Base-by-base conservation (phyloP, 2,888 invertebrate genomes). In the Apamea crenata region DNA sequence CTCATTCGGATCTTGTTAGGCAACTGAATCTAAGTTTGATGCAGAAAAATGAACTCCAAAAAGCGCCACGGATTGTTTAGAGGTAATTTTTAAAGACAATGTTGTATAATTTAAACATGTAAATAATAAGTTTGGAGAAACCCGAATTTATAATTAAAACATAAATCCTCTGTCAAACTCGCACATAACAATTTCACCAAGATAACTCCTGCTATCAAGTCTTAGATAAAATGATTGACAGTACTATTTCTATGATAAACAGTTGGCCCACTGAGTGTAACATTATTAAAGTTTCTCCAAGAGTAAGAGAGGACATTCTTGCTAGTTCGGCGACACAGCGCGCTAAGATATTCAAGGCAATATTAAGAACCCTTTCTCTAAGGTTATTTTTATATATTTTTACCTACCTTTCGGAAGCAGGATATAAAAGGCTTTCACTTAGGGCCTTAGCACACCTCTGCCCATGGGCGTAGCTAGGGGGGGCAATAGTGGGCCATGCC, bases 241-340 rank as follows among this genome's bases (percentile, higher is more conserved):
- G 82, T 87, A 80, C 91, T 90, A 93, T 92, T 91, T 91, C 87
- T 92, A 93, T 92, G 92, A 90, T 92, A 93, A 93, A 88, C 89
- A 92, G 91, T 89, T 90, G 53, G 77, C 76, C 78, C 89, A 91
- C 90, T 88, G 80, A 87, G 81, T 80, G 84, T 86, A 87, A 90
- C 86, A 76, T 85, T 90, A 92, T 91, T 89, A 90, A 91, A 93
- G 91, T 92, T 93, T 71, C 74, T 18, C 76, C 74, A 77, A 84
- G 86, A 89, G 89, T 91, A 89, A 87, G 86, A 88, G 87, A 88
- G 86, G 80, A 87, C 87, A 88, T 88, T 87, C 85, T 87, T 74
- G 76, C 69, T 78, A 79, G 81, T 78, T 83, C 36, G 68, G 77
- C 74, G 86, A 82, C 86, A 81, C 66, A 73, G 69, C 70, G 72